Conservation (phyloP, 2,888 invertebrate genomes). For the Spicauda simplicius region DNA sequence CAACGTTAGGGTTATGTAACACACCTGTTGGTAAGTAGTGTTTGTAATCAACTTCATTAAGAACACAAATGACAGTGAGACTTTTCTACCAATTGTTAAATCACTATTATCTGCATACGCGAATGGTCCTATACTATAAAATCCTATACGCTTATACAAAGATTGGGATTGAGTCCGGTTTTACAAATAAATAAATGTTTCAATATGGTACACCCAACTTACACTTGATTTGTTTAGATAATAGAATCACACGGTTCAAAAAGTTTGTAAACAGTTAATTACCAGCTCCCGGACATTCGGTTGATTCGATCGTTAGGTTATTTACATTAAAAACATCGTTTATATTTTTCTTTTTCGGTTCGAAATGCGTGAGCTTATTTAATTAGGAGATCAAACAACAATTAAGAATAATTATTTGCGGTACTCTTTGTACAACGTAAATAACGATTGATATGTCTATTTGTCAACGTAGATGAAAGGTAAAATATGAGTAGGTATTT, state of each 20-base stretch:
- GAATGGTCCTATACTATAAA: no score
- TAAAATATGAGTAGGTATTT: no score
- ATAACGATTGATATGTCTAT: slow-evolving; percentile 1
- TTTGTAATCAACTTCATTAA: no score
- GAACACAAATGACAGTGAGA: no score
- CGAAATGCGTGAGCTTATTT: neutral
- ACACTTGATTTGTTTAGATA: neutral
- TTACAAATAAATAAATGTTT: no score
- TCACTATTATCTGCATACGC: no score
- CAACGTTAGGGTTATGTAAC: no score
- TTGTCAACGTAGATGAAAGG: neutral
- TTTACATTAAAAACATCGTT: slow-evolving; percentile 2
- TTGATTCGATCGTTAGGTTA: slow-evolving; percentile 32
- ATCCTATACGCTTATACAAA: no score
- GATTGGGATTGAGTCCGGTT: no score
- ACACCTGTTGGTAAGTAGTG: no score
- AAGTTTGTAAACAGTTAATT: slow-evolving; percentile 43
- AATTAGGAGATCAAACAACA: slow-evolving; percentile 13
- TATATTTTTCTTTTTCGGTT: slow-evolving; percentile 11
- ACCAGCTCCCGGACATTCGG: slow-evolving; percentile 35
- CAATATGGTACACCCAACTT: no score
- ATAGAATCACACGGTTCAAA: slow-evolving; percentile 33
- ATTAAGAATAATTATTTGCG: slow-evolving; percentile 5
- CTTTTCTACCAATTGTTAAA: no score
- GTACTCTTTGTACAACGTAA: neutral